Evolutionary conservation across 2,113 vertebrate species (phyloP), one percentile per base, ranked within the genome.

Genomic region (Varanus komodoensis): DNA sequence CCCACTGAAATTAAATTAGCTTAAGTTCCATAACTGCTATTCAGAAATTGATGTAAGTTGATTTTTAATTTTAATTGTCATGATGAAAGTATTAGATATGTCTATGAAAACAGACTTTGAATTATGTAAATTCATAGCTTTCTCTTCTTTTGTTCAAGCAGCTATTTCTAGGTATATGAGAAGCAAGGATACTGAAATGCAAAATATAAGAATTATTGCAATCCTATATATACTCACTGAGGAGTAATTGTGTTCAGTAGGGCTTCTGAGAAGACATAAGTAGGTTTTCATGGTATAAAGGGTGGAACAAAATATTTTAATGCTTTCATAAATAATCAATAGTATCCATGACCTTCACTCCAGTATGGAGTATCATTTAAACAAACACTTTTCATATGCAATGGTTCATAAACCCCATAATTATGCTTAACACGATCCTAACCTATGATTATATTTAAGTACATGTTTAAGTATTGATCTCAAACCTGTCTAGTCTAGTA

Each of bases 391-490:
- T 82, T 52, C 34, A 73, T 88, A 61, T 57, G 61, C n/a, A 82
- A 7, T 74, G 29, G 87, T 19, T 82, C 34, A 89, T 82, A 83
- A 89, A 61, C 25, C n/a, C 2, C 74, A 80, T 80, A 44, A 89
- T 83, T 89, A 89, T 64, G 50, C 32, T 83, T 82, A 89, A 34
- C 34, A 89, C n/a, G 50, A 82, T 82, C 50, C 73, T 73, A 74
- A 89, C 48, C 34, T 89, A 57, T 32, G 50, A 82, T 82, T 88
- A 88, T 32, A 4, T 57, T 61, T 73, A 82, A 73, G 79, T 34
- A 73, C 34, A 32, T 73, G n/a, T 73, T 73, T 82, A 83, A 89
- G n/a, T 57, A 61, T 32, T 38, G 15, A 23, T 82, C 34, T 61
- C 52, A 77, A 75, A 23, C 12, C 44, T 29, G 44, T 57, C 54